Evolutionary conservation across 2,888 invertebrate species (phyloP).

Genomic region (Dichetophora obliterata): DNA sequence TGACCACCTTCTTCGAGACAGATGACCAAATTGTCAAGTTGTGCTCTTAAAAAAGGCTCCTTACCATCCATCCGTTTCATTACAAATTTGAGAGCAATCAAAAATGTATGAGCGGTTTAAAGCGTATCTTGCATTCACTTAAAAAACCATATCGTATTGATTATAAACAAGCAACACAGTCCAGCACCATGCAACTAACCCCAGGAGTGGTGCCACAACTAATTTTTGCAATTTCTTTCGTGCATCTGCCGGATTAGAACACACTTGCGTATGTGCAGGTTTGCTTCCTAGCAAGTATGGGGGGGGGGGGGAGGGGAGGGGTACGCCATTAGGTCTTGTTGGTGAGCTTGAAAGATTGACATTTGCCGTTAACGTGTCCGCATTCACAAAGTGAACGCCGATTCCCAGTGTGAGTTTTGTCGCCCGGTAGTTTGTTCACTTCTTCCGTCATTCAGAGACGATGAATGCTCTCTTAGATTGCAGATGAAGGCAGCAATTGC

Average conservation of each 20-base stretch:
- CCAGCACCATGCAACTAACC: neutral
- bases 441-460: conserved; percentile 10
- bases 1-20: too few species aligned
- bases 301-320: too few species aligned
- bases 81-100: too few species aligned
- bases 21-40: too few species aligned
- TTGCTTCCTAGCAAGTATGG: neutral
- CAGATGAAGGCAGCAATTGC: conserved; percentile 59
- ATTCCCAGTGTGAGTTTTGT: conserved; percentile 25
- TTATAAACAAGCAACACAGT: too few species aligned
- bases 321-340: neutral
- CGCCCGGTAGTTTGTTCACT: neutral
- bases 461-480: conserved; percentile 44
- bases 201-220: conserved; percentile 26
- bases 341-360: conserved; percentile 17
- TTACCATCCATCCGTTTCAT: too few species aligned
- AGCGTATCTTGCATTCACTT: too few species aligned
- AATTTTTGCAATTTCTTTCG: conserved; percentile 20
- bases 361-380: conserved; percentile 29
- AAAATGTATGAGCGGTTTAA: too few species aligned
- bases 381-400: conserved; percentile 22
- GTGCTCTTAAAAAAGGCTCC: too few species aligned
- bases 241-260: conserved; percentile 17
- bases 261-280: neutral
- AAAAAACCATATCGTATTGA: too few species aligned